These are phyloP conservation scores for pig (Sus scrofa) DNA, from an alignment of 2,113 vertebrate genomes.

Conservation along the genomic window DNA sequence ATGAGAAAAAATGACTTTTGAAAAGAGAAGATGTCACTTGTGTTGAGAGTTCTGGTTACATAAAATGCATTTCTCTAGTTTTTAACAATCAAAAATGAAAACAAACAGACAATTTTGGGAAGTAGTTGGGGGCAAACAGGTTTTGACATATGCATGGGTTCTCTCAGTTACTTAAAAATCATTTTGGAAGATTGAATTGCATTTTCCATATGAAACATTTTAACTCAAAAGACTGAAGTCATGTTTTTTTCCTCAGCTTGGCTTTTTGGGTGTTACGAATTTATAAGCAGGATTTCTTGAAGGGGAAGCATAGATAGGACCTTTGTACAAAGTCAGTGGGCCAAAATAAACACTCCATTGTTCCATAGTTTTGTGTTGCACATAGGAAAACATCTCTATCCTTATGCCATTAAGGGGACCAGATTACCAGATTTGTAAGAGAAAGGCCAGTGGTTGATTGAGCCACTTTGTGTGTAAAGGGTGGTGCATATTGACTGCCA, in stretches of 20 bases:
- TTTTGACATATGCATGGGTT: not conserved
- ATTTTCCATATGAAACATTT: slow-evolving; percentile 62
- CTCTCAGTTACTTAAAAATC: slow-evolving; percentile 57
- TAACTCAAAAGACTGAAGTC: slow-evolving; percentile 6
- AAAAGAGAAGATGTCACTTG: not conserved
- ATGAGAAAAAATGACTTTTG: slow-evolving; percentile 11
- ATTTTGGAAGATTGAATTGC: slow-evolving; percentile 57
- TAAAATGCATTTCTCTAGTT: not conserved
- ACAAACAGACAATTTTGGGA: not conserved
- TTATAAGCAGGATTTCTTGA: slow-evolving; percentile 69
- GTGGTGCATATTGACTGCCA: slow-evolving; percentile 67
- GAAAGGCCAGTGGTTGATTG: slow-evolving; percentile 69
- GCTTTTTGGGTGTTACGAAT: slow-evolving; percentile 33
- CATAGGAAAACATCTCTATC: slow-evolving; percentile 76
- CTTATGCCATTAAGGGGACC: slow-evolving; percentile 75
- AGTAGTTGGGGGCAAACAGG: not conserved
- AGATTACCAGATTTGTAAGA: slow-evolving; percentile 73
- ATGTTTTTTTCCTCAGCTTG: slow-evolving; percentile 40
- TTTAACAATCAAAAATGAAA: slow-evolving; percentile 25
- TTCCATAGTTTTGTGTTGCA: slow-evolving; percentile 71
- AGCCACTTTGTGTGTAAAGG: slow-evolving; percentile 75
- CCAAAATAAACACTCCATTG: slow-evolving; percentile 77
- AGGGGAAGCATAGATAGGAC: slow-evolving; percentile 60
- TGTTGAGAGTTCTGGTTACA: not conserved
- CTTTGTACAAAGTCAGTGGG: slow-evolving; percentile 46